phyloP scores from a whole-genome alignment of 2,113 vertebrate genomes.

The Tachuris rubrigastra region DNA sequence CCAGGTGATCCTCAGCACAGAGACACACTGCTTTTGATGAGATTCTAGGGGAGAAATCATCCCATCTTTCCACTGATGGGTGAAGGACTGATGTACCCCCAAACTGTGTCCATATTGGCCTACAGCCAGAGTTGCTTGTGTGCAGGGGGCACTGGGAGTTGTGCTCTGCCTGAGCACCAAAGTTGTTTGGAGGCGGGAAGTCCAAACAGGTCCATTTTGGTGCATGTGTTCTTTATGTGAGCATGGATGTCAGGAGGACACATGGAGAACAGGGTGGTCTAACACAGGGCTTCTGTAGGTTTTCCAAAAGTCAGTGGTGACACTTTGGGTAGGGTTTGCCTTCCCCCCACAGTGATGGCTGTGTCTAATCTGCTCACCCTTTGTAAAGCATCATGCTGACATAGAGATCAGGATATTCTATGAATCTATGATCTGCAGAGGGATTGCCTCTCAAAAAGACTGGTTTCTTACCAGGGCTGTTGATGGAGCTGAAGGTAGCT shows the following conservation, averaged over 20 bases:
- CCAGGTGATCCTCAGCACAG: background rate
- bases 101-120: background rate
- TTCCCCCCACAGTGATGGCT: background rate
- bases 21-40: background rate
- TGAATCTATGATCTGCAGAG: background rate
- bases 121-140: background rate
- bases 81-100: background rate
- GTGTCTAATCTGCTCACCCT: background rate
- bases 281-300: background rate
- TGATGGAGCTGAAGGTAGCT: background rate
- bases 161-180: background rate
- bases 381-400: background rate
- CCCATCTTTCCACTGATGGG: background rate
- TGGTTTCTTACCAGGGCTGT: background rate
- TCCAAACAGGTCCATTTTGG: background rate
- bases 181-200: background rate
- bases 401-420: background rate
- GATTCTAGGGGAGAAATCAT: background rate
- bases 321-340: background rate
- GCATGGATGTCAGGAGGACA: background rate
- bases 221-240: background rate
- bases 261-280: fast-evolving
- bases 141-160: background rate
- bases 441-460: background rate
- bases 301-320: background rate